A percentile compares a stretch with the other conserved stretches of the same genome.
phyloP scores from a whole-genome alignment of 2,888 invertebrate genomes.

The Pardosa pseudoannulata region DNA sequence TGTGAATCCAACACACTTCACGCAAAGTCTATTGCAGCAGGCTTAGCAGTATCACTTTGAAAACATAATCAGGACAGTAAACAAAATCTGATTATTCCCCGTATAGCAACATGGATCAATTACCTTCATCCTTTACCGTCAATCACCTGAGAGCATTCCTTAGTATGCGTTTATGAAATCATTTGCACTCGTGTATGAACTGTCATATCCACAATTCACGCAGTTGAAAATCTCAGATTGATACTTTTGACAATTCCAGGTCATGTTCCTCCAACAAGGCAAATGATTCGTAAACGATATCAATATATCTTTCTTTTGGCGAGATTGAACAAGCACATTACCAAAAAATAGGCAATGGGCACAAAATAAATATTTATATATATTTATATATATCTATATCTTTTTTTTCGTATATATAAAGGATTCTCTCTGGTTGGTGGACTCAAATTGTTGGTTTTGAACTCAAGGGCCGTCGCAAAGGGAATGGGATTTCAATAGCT shows the following conservation, averaged over 20 bases:
- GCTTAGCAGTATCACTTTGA: slow-evolving; percentile 10
- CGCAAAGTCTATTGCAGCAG: slow-evolving; percentile 20
- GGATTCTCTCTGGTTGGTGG: slow-evolving; percentile 62
- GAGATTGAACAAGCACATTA: slow-evolving; percentile 42
- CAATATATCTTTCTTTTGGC: slow-evolving; percentile 24
- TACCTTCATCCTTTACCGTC: slow-evolving; percentile 25
- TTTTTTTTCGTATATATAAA: slow-evolving; percentile 61
- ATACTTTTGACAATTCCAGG: too few species aligned
- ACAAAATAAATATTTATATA: slow-evolving; percentile 71
- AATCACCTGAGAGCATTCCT: slow-evolving; percentile 64
- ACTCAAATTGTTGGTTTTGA: slow-evolving; percentile 6
- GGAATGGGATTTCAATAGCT: background rate
- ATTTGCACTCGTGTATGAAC: background rate
- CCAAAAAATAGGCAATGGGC: slow-evolving; percentile 32
- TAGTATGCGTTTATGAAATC: background rate
- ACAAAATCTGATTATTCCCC: background rate
- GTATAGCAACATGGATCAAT: background rate
- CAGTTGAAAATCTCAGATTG: too few species aligned
- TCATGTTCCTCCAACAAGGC: too few species aligned
- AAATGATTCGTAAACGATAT: background rate
- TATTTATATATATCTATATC: slow-evolving; percentile 66
- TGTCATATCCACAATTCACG: too few species aligned
- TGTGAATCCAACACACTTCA: background rate
- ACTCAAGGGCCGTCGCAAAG: slow-evolving; percentile 6
- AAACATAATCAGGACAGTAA: background rate